These are phyloP conservation scores for Cerceris rybyensis DNA, from an alignment of 2,888 invertebrate species.

Conservation along the genomic window DNA sequence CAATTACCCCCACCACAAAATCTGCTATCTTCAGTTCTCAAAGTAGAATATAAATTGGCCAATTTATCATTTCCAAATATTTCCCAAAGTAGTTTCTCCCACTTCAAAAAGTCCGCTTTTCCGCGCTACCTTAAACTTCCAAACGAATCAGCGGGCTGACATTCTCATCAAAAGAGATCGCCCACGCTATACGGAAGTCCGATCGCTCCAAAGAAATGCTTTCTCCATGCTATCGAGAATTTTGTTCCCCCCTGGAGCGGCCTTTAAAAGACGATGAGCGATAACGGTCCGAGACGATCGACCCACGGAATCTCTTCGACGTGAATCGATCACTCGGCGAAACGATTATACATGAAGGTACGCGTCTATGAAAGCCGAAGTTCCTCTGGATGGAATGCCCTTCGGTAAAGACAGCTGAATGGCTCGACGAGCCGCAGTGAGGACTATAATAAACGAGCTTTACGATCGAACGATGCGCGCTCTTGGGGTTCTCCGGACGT, in stretches of 20 bases:
- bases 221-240: conserved; percentile 16
- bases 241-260: background rate
- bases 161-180: too few species aligned
- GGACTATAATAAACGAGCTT: conserved; percentile 50
- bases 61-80: too few species aligned
- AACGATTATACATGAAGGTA: conserved; percentile 32
- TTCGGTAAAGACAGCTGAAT: conserved; percentile 34
- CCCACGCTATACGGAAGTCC: background rate
- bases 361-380: conserved; percentile 10
- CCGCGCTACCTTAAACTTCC: too few species aligned
- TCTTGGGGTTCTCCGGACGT: conserved; percentile 23
- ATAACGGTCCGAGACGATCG: conserved; percentile 30
- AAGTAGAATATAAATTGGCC: too few species aligned
- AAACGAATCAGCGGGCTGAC: too few species aligned
- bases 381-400: conserved; percentile 11
- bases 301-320: conserved; percentile 12
- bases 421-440: conserved; percentile 18
- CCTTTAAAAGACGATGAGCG: conserved; percentile 18
- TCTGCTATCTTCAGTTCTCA: too few species aligned
- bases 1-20: too few species aligned
- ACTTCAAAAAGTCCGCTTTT: too few species aligned
- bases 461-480: conserved; percentile 24
- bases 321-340: conserved; percentile 37
- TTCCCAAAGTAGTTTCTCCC: too few species aligned
- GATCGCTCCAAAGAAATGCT: background rate